phyloP scores from a whole-genome alignment of 2,888 invertebrate species.

The Sarcophaga rosellei region DNA sequence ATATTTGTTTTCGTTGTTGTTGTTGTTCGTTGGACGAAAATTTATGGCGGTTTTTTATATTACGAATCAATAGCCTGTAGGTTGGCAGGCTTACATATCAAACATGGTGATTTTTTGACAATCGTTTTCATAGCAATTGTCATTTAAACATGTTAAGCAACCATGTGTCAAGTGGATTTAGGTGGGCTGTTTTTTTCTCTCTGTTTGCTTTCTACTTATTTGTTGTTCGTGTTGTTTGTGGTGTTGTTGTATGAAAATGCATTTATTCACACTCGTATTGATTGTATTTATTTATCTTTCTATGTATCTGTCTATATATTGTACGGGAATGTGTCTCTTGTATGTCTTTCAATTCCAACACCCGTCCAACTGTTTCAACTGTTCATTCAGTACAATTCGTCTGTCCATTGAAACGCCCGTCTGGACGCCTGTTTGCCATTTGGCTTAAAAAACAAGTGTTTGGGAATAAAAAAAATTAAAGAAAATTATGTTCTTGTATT shows the following conservation, averaged over 20 bases:
- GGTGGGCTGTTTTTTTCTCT: conserved; percentile 60
- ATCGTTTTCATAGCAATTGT: conserved; percentile 69
- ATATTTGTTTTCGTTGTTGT: conserved; percentile 10
- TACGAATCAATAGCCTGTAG: conserved; percentile 68
- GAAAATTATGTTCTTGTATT: conserved; percentile 27
- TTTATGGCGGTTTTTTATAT: conserved; percentile 63
- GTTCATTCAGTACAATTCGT: conserved; percentile 19
- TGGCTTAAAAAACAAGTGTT: conserved; percentile 58
- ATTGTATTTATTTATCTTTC: conserved; percentile 34
- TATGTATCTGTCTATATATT: conserved; percentile 13
- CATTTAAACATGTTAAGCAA: conserved; percentile 69
- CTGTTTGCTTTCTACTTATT: neutral
- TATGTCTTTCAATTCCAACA: conserved; percentile 24
- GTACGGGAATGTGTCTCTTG: conserved; percentile 42
- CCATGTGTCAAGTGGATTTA: conserved; percentile 69
- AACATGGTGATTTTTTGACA: conserved; percentile 69
- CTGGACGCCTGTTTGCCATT: conserved; percentile 11
- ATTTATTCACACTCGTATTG: conserved; percentile 37
- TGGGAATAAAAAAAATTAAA: neutral
- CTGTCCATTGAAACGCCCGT: neutral
- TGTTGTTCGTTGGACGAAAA: conserved; percentile 49
- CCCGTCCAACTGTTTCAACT: neutral
- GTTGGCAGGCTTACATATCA: conserved; percentile 69
- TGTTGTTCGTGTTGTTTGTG: conserved; percentile 10
- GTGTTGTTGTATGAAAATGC: conserved; percentile 20